phyloP scores from a whole-genome alignment of 2,797 vertebrate species.

The Mus caroli region DNA sequence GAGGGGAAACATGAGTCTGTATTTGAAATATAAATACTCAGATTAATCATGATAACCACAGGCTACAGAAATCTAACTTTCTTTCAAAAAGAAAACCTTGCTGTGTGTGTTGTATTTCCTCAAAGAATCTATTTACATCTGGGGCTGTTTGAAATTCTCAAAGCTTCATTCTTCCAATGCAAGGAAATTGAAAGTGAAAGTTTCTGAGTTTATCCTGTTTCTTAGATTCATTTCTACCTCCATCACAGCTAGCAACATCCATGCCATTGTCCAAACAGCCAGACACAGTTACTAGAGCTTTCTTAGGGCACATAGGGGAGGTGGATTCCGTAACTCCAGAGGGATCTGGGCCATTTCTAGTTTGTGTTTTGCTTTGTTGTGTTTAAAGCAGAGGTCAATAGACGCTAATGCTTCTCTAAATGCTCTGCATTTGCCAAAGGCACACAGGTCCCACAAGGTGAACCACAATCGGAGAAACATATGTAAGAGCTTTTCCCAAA shows the following conservation, averaged over 20 bases:
- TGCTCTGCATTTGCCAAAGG: slow-evolving; percentile 1
- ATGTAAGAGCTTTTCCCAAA: not conserved
- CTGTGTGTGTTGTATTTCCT: not conserved
- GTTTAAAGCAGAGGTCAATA: slow-evolving; percentile 62
- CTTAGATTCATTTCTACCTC: slow-evolving; percentile 31
- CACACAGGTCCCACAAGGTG: slow-evolving; percentile 52
- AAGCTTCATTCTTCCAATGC: not conserved
- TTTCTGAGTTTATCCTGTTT: not conserved
- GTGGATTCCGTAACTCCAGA: slow-evolving; percentile 38
- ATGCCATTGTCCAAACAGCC: not conserved
- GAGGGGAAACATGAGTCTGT: slow-evolving; percentile 12
- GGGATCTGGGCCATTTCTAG: not conserved
- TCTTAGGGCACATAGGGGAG: not conserved
- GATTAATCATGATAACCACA: not conserved
- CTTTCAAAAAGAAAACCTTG: not conserved
- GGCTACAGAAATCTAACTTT: slow-evolving; percentile 18
- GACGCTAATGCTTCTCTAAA: slow-evolving; percentile 55
- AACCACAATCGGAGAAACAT: slow-evolving; percentile 54
- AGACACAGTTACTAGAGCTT: slow-evolving; percentile 22
- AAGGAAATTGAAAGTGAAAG: slow-evolving; percentile 41
- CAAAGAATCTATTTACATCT: not conserved
- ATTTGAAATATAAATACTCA: slow-evolving; percentile 37
- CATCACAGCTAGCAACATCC: not conserved
- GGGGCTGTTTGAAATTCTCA: slow-evolving; percentile 40
- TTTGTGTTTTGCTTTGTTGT: not conserved